Percentiles rank a stretch among this genome's conserved stretches.
These are phyloP conservation scores for Microcebus lehilahytsara DNA, from an alignment of 2,113 vertebrate genomes.

Conservation along the genomic window DNA sequence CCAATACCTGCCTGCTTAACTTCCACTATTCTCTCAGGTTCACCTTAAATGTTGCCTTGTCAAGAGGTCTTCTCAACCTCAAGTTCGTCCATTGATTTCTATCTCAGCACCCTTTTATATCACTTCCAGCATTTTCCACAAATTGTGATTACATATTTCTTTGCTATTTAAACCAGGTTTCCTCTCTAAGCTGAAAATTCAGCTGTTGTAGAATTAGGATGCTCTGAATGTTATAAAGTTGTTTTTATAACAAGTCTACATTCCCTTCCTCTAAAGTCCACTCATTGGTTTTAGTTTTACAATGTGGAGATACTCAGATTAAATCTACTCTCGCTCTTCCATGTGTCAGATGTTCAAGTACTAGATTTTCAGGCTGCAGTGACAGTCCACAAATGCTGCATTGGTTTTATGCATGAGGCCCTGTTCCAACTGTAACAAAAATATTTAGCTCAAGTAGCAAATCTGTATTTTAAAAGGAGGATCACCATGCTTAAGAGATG, in stretches of 20 bases:
- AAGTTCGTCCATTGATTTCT: background rate
- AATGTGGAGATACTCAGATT: background rate
- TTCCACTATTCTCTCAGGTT: background rate
- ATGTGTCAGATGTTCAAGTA: background rate
- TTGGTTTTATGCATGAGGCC: background rate
- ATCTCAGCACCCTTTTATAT: background rate
- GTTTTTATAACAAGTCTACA: background rate
- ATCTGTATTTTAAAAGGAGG: background rate
- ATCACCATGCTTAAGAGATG: background rate
- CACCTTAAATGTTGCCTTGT: background rate
- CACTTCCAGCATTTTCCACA: background rate
- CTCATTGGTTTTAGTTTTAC: background rate
- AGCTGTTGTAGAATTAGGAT: background rate
- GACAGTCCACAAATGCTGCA: background rate
- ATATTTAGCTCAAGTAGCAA: background rate
- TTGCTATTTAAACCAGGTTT: background rate
- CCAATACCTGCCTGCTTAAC: background rate
- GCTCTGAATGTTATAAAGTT: background rate
- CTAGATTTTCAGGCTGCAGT: background rate
- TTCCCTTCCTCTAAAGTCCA: background rate
- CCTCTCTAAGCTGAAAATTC: background rate
- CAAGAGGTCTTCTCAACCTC: background rate
- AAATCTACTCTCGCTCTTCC: background rate
- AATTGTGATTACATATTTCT: background rate
- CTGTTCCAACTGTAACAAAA: background rate